These are phyloP conservation scores for Marmota monax DNA, from an alignment of 2,113 vertebrate species.

Conservation along the genomic window DNA sequence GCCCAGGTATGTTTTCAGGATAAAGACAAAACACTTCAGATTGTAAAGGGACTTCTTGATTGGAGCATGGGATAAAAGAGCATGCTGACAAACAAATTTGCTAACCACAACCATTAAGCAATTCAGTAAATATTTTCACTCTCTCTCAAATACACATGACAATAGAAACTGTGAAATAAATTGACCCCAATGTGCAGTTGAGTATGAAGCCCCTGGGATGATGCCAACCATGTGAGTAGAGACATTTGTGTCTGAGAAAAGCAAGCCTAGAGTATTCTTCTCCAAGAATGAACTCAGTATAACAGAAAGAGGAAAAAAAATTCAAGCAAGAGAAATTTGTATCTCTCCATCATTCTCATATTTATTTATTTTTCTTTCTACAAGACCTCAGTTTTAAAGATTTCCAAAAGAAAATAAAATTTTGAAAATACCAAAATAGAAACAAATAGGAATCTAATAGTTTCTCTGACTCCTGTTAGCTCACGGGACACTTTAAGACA, in stretches of 20 bases:
- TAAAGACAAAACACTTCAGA: background rate
- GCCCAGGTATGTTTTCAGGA: background rate
- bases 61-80: background rate
- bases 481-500: background rate
- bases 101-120: slow-evolving; percentile 50
- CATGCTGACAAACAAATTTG: slow-evolving; percentile 4
- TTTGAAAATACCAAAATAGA: background rate
- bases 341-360: background rate
- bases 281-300: background rate
- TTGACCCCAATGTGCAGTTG: slow-evolving; percentile 57
- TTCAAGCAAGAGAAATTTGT: background rate
- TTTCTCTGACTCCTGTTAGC: background rate
- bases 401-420: background rate
- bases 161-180: slow-evolving; percentile 60
- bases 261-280: background rate
- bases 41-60: background rate
- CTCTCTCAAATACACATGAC: slow-evolving; percentile 20
- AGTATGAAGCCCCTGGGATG: background rate
- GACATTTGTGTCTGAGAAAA: background rate
- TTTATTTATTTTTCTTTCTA: background rate
- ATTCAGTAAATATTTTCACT: slow-evolving; percentile 61
- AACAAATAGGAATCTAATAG: background rate
- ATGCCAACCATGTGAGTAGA: background rate
- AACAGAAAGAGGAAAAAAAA: background rate
- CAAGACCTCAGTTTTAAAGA: background rate